These are phyloP conservation scores for Zaprionus inermis DNA, from an alignment of 1,140 invertebrate genomes.

Conservation along the genomic window DNA sequence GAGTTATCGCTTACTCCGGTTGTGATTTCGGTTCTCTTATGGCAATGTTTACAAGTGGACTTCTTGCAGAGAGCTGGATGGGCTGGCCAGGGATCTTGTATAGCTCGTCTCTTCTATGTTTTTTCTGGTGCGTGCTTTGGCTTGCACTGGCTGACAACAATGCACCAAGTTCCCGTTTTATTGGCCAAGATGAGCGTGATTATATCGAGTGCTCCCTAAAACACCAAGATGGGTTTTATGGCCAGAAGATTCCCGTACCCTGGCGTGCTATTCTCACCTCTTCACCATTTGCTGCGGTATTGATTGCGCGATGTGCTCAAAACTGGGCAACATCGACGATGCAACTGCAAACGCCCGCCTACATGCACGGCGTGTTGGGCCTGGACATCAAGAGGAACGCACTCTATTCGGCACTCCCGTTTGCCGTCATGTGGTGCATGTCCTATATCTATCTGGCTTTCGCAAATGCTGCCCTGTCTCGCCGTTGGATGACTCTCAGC, in stretches of 20 bases:
- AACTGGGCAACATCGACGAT: constrained; percentile 98
- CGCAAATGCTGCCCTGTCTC: constrained; percentile 59
- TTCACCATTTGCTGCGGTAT: constrained; percentile 92
- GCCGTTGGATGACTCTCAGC: constrained; percentile 62
- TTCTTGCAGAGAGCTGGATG: constrained; percentile 86
- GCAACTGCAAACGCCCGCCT: constrained; percentile 92
- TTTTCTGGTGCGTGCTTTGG: constrained; percentile 88
- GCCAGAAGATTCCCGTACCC: constrained; percentile 85
- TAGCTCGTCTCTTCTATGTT: constrained; percentile 87
- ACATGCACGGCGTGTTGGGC: constrained; percentile 87
- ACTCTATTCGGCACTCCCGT: constrained; percentile 90
- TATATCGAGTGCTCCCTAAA: constrained; percentile 86
- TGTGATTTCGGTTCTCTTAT: constrained; percentile 90
- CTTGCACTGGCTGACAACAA: constrained; percentile 87
- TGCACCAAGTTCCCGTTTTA: constrained; percentile 87
- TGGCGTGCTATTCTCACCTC: constrained; percentile 92
- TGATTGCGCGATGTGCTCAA: constrained; percentile 93
- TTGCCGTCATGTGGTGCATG: constrained; percentile 89
- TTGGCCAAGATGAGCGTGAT: constrained; percentile 86
- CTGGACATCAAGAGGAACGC: constrained; percentile 92
- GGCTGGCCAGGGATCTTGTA: constrained; percentile 94
- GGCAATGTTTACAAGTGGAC: constrained; percentile 87
- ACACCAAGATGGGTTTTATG: constrained; percentile 69
- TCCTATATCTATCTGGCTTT: constrained; percentile 86
- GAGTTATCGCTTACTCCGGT: constrained; percentile 87